These are phyloP conservation scores for Malaclemys terrapin DNA, from an alignment of 2,113 vertebrate species.

Conservation along the genomic window DNA sequence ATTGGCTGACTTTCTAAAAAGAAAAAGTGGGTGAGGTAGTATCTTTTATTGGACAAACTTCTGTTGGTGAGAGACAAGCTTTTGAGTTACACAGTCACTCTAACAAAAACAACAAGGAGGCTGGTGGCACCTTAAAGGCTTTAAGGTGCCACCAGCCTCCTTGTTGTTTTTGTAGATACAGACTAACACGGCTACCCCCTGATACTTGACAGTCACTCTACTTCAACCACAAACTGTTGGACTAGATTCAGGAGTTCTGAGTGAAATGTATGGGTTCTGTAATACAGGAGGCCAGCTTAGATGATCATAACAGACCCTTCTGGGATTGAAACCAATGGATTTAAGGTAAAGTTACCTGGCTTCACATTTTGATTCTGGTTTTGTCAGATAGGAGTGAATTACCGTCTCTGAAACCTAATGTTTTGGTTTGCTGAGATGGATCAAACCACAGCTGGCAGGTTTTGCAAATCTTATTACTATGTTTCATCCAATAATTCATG, in stretches of 20 bases:
- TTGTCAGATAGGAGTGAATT: not conserved
- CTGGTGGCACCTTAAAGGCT: too few species aligned
- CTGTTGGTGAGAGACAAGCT: not conserved
- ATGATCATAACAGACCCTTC: not conserved
- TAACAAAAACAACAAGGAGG: too few species aligned
- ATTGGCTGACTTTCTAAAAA: not conserved
- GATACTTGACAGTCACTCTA: not conserved
- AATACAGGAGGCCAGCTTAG: not conserved
- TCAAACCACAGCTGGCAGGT: not conserved
- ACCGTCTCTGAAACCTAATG: not conserved
- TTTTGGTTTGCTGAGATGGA: not conserved
- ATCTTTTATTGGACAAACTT: not conserved
- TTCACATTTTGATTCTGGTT: not conserved
- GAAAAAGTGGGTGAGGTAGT: not conserved
- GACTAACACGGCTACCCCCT: too few species aligned
- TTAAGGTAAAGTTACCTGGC: not conserved
- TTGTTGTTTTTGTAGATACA: too few species aligned
- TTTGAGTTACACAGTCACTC: not conserved
- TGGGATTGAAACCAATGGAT: not conserved
- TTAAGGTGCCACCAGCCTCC: too few species aligned
- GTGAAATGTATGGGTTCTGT: not conserved
- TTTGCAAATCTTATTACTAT: not conserved
- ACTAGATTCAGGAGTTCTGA: not conserved
- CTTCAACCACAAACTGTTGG: not conserved
- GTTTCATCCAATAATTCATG: not conserved